Evolutionary conservation across 1,140 invertebrate species (phyloP), one percentile per base, ranked within the genome.

Genomic region (Sminthurides bifidus): DNA sequence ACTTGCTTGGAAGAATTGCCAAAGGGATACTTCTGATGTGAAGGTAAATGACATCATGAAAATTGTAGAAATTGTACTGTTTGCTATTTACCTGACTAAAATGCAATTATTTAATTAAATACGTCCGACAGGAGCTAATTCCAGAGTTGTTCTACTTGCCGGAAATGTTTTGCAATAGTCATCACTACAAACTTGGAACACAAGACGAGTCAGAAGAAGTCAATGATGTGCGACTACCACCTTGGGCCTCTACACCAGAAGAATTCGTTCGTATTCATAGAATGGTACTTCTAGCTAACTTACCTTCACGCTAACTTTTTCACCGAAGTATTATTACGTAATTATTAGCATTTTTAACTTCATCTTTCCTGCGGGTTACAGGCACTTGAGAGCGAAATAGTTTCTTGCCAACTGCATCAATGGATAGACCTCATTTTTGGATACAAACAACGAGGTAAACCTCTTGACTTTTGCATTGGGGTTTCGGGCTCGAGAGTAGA

Each of bases 351-450:
- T 24, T 35, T 6, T 1, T 55, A 46, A 46, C 48, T 29, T 21
- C 33, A 26, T 56, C 23, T 26, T 41, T 35, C 24, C 8, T 56
- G 35, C 17, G 15, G 66, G 65, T 70, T 69, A 24, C 65, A 86
- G 83, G 94, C 95, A 2, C 75, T 99, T 35, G 96, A 99, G 72
- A 98, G 93, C 0, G 96, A 99, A 72, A 94, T 98, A 69, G 96
- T 99, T 1, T 97, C 92, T 31, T 98, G 94, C 72, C 95, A 98
- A 75, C 78, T 99, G 52, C 95, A 99, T 70, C 93, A 98, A 71
- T 99, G 96, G 96, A 98, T 99, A 64, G 96, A 99, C 75, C 76
- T 99, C 45, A 96, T 98, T 67, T 99, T 98, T 73, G 96, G 96
- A 48, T 99, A 98, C 71, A 98, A 98, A 73, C 96, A 99, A 72